These are phyloP conservation scores for Scaptomyza tumidula DNA, from an alignment of 2,888 invertebrate species.

Conservation along the genomic window DNA sequence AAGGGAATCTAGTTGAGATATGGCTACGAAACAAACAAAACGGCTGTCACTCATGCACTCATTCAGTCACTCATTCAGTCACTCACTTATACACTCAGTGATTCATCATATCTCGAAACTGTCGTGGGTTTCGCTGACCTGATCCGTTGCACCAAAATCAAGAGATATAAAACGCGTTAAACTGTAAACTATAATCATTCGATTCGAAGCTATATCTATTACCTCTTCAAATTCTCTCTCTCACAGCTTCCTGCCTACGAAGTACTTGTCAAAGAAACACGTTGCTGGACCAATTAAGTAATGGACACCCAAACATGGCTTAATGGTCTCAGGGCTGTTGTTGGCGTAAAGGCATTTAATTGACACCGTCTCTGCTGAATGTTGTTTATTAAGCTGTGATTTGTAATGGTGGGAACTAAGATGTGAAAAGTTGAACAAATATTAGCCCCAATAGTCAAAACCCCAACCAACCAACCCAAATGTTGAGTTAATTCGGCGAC, in stretches of 20 bases:
- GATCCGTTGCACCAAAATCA: too few relatives aligned
- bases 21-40: conserved; percentile 31
- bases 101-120: too few relatives aligned
- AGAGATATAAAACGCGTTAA: too few relatives aligned
- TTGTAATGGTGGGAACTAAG: conserved; percentile 6
- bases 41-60: background rate
- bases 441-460: background rate
- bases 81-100: conserved; percentile 26
- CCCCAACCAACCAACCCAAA: background rate
- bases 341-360: conserved; percentile 27
- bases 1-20: conserved; percentile 55
- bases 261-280: background rate
- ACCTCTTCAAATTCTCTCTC: too few relatives aligned
- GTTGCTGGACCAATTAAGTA: too few relatives aligned
- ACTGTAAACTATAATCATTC: too few relatives aligned
- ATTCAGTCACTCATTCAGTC: too few relatives aligned
- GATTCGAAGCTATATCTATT: too few relatives aligned
- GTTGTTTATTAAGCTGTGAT: conserved; percentile 43
- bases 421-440: conserved; percentile 24
- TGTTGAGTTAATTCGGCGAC: background rate
- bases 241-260: background rate
- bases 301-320: too few relatives aligned
- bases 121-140: too few relatives aligned
- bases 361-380: conserved; percentile 34
- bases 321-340: background rate